Evolutionary conservation across 1,140 invertebrate genomes (phyloP), one percentile per base, ranked within the genome.

Genomic region (Babylonia areolata): DNA sequence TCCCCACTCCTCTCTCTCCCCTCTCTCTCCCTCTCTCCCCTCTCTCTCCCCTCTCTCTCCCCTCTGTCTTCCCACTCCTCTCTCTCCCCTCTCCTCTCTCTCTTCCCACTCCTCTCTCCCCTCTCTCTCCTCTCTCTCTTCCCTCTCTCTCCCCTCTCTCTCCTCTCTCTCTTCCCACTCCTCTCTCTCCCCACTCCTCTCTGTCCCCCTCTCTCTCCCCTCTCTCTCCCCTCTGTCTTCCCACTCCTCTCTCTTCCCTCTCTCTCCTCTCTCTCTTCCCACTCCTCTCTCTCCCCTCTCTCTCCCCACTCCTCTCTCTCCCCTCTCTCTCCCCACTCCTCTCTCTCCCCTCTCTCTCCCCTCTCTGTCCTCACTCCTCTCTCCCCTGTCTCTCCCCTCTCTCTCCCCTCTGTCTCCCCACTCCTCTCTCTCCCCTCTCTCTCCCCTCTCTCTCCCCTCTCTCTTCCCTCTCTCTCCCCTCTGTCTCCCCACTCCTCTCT

Each of bases 221-320:
- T 37, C 54, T 51, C 9, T 46, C 84, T 85, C n/a, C 64, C 77
- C n/a, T n/a, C n/a, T n/a, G n/a, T n/a, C n/a, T n/a, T n/a, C 28
- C 40, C 33, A 5, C 40, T 12, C 40, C 40, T 42, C n/a, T 39
- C n/a, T n/a, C 40, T 37, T 58, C 40, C 58, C 73, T 42, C 28
- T 54, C 54, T 33, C 23, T 37, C 35, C 51, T 80, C 12, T 37
- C 54, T 51, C 9, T 46, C 84, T 85, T 28, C 64, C 77, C 37
- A n/a, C 58, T 40, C 3, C 28, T 54, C 54, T 33, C 23, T 37
- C 35, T 73, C 84, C 51, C 58, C 12, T 37, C 54, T 51, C 9
- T 46, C 84, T 85, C n/a, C 64, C 77, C 37, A n/a, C 58, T 40
- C 3, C 28, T 54, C 54, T 33, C 23, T 37, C 35, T 73, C 84